Evolutionary conservation across 2,888 invertebrate genomes (phyloP).

Genomic region (Andrena camellia): DNA sequence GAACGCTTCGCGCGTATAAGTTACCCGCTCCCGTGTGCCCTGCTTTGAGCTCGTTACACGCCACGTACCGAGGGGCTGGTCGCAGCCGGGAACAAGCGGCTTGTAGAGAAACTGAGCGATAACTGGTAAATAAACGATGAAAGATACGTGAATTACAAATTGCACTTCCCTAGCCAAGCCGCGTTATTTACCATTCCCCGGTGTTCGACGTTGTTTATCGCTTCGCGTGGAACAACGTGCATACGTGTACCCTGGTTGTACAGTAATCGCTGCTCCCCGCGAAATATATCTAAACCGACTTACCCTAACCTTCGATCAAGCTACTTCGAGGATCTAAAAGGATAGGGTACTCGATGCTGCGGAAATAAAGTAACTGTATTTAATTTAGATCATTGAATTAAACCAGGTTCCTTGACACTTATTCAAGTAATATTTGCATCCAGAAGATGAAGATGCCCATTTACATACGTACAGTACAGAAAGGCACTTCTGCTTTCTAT

Average conservation of each 20-base stretch:
- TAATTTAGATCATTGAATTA: too few species aligned
- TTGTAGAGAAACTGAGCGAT: conserved; percentile 66
- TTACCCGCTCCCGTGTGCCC: conserved; percentile 52
- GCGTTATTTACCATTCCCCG: conserved; percentile 52
- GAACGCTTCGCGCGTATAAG: conserved; percentile 51
- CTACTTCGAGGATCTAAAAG: background rate
- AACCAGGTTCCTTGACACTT: too few species aligned
- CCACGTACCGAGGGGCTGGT: conserved; percentile 40
- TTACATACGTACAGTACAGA: too few species aligned
- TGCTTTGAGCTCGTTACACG: conserved; percentile 69
- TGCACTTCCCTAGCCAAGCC: conserved; percentile 53
- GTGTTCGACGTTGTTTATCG: conserved; percentile 55
- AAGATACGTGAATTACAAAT: conserved; percentile 63
- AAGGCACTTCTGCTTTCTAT: too few species aligned
- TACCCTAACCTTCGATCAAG: background rate
- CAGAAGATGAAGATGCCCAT: background rate
- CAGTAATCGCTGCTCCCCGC: conserved; percentile 27
- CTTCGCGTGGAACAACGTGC: conserved; percentile 44
- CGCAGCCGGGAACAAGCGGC: conserved; percentile 44
- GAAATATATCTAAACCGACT: conserved; percentile 8
- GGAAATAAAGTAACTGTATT: too few species aligned
- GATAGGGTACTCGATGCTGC: too few species aligned
- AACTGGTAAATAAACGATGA: conserved; percentile 69
- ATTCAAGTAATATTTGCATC: too few species aligned
- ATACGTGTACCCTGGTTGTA: conserved; percentile 21